Evolutionary conservation across 2,797 vertebrate species (phyloP).

Genomic region (Lutjanus campechanus): DNA sequence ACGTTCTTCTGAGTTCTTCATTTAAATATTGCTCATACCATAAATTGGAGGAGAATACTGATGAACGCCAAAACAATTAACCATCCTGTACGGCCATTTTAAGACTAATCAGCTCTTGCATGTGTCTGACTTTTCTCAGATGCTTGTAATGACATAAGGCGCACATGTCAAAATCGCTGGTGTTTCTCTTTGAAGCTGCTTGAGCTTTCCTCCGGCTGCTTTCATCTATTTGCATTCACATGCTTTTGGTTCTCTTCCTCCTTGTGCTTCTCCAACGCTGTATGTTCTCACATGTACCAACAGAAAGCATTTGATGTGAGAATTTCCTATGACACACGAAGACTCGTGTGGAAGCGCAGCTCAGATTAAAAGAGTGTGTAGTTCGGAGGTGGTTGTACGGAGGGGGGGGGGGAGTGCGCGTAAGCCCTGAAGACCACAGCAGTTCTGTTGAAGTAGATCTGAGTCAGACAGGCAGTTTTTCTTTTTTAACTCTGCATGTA

Average conservation of each 20-base stretch:
- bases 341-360: background rate
- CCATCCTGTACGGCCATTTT: background rate
- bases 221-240: slow-evolving; percentile 16
- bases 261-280: background rate
- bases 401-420: background rate
- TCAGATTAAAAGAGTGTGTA: slow-evolving; percentile 16
- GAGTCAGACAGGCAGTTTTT: slow-evolving; percentile 12
- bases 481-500: background rate
- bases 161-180: background rate
- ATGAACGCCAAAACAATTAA: background rate
- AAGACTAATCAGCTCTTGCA: background rate
- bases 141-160: background rate
- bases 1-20: background rate
- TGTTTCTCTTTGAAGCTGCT: slow-evolving; percentile 39
- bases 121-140: background rate
- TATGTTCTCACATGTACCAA: background rate
- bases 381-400: background rate
- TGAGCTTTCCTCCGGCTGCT: slow-evolving; percentile 18
- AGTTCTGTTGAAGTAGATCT: slow-evolving; percentile 18
- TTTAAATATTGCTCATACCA: background rate
- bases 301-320: slow-evolving; percentile 19
- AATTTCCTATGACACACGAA: slow-evolving; percentile 3
- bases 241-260: slow-evolving; percentile 20
- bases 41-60: background rate
- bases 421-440: slow-evolving; percentile 5